phyloP scores from a whole-genome alignment of 2,113 vertebrate species.

The Nibea albiflora region DNA sequence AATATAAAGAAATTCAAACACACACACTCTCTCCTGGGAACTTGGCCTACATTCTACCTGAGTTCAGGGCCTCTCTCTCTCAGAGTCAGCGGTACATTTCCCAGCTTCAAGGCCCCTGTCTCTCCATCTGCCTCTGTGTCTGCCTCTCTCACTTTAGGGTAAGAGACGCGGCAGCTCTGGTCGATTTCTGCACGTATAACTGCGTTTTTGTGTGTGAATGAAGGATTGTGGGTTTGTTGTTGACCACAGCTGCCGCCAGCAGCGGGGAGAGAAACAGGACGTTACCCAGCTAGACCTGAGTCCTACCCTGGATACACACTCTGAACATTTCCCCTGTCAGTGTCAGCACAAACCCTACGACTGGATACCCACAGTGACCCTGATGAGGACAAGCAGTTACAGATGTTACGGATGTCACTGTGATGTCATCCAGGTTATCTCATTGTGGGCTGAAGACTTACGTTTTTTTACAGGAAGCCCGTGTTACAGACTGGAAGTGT shows the following conservation, averaged over 20 bases:
- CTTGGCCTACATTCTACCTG: conserved; percentile 41
- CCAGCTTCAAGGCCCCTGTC: conserved; percentile 9
- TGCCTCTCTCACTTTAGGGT: conserved; percentile 1
- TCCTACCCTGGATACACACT: conserved; percentile 49
- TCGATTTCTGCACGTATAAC: conserved; percentile 12
- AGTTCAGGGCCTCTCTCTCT: conserved; percentile 21
- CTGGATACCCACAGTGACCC: background rate
- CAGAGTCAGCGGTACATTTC: conserved; percentile 12
- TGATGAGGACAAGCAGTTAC: too few species aligned
- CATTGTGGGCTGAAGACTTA: background rate
- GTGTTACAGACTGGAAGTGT: background rate
- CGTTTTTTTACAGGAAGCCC: background rate
- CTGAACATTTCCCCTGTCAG: conserved; percentile 22
- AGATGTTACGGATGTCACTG: background rate
- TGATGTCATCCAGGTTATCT: background rate
- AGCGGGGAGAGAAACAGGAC: conserved; percentile 42
- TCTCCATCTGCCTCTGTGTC: conserved; percentile 23
- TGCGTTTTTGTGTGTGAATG: conserved; percentile 48
- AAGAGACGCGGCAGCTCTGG: background rate
- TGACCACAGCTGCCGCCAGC: conserved; percentile 54
- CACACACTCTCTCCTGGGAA: conserved; percentile 40
- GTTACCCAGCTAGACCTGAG: conserved; percentile 54
- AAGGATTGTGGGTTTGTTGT: conserved; percentile 52
- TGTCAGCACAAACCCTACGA: conserved; percentile 24
- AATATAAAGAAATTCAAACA: conserved; percentile 42